These are phyloP conservation scores for Oryctes rhinoceros DNA, from an alignment of 1,140 invertebrate species.

Conservation along the genomic window DNA sequence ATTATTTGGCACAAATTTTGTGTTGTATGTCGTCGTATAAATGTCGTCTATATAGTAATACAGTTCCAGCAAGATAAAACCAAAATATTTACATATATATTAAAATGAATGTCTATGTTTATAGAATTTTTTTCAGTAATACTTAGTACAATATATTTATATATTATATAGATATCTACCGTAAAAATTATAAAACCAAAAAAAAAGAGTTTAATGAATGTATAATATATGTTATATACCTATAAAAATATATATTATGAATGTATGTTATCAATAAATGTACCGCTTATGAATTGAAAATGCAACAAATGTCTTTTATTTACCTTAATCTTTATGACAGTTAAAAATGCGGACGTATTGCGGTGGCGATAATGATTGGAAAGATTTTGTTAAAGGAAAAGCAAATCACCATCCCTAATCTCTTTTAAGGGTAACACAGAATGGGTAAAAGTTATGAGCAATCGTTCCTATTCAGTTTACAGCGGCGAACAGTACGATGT, in stretches of 20 bases:
- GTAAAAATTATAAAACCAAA: neutral
- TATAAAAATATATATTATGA: neutral
- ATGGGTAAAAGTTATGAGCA: conserved; percentile 26
- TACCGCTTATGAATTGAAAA: neutral
- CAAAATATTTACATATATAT: neutral
- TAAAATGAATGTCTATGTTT: conserved; percentile 11
- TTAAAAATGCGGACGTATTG: neutral
- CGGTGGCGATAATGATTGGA: neutral
- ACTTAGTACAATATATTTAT: neutral
- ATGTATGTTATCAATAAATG: neutral
- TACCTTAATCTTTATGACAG: neutral
- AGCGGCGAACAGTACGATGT: neutral
- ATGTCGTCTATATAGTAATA: neutral
- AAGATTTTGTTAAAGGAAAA: neutral
- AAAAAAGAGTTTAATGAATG: neutral
- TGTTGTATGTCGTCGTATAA: neutral
- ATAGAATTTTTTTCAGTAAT: neutral
- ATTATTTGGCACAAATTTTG: neutral
- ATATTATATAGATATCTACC: neutral
- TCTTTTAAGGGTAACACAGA: neutral
- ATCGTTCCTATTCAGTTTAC: conserved; percentile 2
- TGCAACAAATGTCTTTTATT: neutral
- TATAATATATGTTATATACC: neutral
- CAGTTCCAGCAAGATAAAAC: neutral
- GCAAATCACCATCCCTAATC: conserved; percentile 23